Evolutionary conservation across 2,888 invertebrate genomes (phyloP).

Genomic region (Nezara viridula): DNA sequence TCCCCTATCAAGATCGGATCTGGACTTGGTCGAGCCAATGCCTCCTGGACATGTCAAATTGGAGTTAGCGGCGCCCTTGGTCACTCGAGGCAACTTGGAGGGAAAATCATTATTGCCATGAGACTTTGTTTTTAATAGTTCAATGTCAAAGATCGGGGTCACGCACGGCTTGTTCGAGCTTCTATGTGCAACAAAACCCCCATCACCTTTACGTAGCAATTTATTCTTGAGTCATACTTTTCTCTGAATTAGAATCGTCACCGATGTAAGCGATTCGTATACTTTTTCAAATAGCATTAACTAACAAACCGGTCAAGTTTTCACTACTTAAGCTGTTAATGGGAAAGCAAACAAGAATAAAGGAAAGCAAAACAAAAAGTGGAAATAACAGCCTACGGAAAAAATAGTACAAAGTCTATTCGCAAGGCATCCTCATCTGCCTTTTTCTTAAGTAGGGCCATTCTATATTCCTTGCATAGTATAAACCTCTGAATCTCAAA

Average conservation of each 20-base stretch:
- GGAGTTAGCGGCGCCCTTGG: conserved; percentile 3
- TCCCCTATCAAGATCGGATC: background rate
- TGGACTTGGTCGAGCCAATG: background rate
- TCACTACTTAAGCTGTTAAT: no score
- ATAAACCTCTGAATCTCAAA: no score
- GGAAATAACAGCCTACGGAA: no score
- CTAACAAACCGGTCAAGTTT: no score
- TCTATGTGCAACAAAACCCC: background rate
- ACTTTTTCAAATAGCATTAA: background rate
- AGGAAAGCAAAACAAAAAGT: no score
- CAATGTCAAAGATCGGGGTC: background rate
- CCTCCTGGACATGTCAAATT: background rate
- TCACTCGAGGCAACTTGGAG: background rate
- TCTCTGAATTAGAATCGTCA: background rate
- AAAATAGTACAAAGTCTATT: no score
- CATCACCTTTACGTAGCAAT: background rate
- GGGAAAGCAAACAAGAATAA: no score
- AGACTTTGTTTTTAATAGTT: background rate
- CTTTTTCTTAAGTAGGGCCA: no score
- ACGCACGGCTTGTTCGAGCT: background rate
- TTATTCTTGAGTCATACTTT: background rate
- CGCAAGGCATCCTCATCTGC: no score
- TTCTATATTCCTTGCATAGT: no score
- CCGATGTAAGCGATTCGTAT: background rate
- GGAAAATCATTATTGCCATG: background rate